Evolutionary conservation across 2,797 vertebrate genomes (phyloP).

Genomic region (Phylloscopus collybita): DNA sequence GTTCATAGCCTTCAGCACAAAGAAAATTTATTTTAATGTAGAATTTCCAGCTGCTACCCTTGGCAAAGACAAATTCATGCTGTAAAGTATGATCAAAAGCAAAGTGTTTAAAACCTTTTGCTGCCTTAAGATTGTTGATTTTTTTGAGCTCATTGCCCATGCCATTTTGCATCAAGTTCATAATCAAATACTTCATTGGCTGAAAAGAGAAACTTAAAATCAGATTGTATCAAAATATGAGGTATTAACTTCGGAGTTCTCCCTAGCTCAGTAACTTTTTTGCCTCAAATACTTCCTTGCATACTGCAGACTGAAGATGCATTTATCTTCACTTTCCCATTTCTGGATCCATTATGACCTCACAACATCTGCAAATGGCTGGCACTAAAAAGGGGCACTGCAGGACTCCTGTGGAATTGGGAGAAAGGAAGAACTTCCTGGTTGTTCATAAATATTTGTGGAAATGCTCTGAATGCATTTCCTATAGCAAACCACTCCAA

Average conservation of each 20-base stretch:
- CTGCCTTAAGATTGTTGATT: not conserved
- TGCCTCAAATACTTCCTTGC: not conserved
- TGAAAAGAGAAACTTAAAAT: not conserved
- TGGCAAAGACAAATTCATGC: not conserved
- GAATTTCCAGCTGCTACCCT: not conserved
- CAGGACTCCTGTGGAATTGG: not conserved
- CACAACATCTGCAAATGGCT: not conserved
- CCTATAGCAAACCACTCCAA: not conserved
- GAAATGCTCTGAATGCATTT: not conserved
- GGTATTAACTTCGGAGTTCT: not conserved
- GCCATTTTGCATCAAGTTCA: not conserved
- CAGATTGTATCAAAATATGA: not conserved
- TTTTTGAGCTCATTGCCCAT: not conserved
- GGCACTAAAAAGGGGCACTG: not conserved
- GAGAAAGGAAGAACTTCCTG: not conserved
- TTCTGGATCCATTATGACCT: not conserved
- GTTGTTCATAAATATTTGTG: not conserved
- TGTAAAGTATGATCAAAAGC: not conserved
- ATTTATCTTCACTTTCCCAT: not conserved
- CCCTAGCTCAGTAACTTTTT: not conserved
- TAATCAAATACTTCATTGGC: not conserved
- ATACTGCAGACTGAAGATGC: not conserved
- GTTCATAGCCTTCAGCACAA: not conserved
- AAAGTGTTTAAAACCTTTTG: not conserved
- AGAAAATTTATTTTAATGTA: not conserved